Evolutionary conservation across 1,140 invertebrate genomes (phyloP), one percentile per base, ranked within the genome.

Genomic region (Carposina sasakii): DNA sequence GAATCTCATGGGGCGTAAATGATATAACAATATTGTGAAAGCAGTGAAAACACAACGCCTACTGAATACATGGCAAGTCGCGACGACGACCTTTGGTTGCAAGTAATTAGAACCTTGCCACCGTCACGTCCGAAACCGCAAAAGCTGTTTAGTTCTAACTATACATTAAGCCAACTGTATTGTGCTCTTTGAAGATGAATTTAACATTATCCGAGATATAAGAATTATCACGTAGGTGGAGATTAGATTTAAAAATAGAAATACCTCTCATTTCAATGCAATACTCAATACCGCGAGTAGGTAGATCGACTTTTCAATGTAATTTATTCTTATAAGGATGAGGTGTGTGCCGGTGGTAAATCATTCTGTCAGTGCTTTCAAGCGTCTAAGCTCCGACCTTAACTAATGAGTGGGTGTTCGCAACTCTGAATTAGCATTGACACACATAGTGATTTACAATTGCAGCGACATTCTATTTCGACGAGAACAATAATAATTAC

Each of bases 351-450:
- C 20, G 23, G 26, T 20, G 43, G 43, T 57, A 37, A 46, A 57
- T 61, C 56, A 60, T 49, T 51, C 48, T 51, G 57, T 54, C 55
- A 56, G 56, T 39, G 54, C 58, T 71, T 71, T 63, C 63, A 64
- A 66, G 53, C 19, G 48, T 31, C 57, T 63, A 62, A 64, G 56
- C 56, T 60, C 52, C 51, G 63, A 63, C 71, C 72, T 76, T 62
- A 60, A 41, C 28, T 57, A 15, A 47, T 15, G 51, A 61, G 72
- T 71, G 65, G 71, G 73, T 62, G 67, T 66, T 55, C 54, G 60
- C 55, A 37, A 54, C 20, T 54, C 47, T 40, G 60, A 64, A 66
- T 69, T 72, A 76, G 63, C 76, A 76, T 74, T 79, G 76, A 79
- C 73, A 76, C 50, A 76, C 64, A 78, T 64, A 45, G 45, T 67